Conservation (phyloP, 2,113 vertebrate genomes). For the Paraplagusia blochii region DNA sequence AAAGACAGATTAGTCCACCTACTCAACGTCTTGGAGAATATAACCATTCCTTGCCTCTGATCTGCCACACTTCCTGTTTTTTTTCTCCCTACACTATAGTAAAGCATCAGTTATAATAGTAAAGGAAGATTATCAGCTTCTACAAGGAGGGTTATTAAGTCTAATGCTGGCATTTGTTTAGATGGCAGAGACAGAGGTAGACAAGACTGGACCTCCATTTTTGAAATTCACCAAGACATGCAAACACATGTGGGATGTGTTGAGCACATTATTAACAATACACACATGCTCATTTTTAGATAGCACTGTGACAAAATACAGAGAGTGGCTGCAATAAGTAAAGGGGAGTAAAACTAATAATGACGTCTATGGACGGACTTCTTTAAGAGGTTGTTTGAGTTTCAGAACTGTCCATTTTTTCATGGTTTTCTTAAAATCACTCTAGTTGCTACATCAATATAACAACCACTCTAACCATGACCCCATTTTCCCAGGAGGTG, state of each 20-base stretch:
- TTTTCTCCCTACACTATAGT: slow-evolving; percentile 50
- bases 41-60: slow-evolving; percentile 47
- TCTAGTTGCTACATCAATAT: too few species aligned
- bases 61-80: slow-evolving; percentile 63
- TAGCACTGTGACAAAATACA: too few species aligned
- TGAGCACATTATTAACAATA: slow-evolving; percentile 9
- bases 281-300: too few species aligned
- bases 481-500: too few species aligned
- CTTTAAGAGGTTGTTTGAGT: too few species aligned
- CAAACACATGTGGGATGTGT: slow-evolving; percentile 8
- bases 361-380: too few species aligned
- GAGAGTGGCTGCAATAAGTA: too few species aligned
- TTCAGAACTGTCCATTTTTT: too few species aligned
- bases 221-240: slow-evolving; percentile 44
- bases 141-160: slow-evolving; percentile 39
- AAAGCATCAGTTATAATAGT: slow-evolving; percentile 53
- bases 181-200: slow-evolving; percentile 15
- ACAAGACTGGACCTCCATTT: slow-evolving; percentile 42
- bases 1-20: slow-evolving; percentile 59
- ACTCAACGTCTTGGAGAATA: slow-evolving; percentile 53
- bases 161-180: slow-evolving; percentile 15
- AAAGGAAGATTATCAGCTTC: slow-evolving; percentile 61
- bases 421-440: too few species aligned
- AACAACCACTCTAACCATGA: too few species aligned
- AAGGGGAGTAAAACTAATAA: too few species aligned